Conservation (phyloP, 2,888 invertebrate genomes). For the Agrochola circellaris region DNA sequence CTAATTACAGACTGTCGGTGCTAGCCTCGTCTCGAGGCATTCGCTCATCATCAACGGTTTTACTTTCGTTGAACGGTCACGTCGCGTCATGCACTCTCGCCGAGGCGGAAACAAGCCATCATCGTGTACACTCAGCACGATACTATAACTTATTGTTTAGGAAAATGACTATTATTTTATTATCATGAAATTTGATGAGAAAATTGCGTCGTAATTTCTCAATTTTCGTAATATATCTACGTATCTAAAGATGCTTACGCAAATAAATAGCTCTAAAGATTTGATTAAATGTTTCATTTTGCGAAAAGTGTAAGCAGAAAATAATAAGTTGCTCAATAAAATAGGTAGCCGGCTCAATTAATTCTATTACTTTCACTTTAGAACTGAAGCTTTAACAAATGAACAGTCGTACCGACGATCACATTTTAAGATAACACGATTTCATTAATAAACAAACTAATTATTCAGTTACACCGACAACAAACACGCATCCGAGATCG, state of each 20-base stretch:
- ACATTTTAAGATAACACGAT: conserved; percentile 57
- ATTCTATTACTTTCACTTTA: conserved; percentile 54
- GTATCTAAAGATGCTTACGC: conserved; percentile 12
- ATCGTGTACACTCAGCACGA: conserved; percentile 61
- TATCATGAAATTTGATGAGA: conserved; percentile 34
- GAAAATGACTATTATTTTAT: conserved; percentile 57
- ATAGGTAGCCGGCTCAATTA: conserved; percentile 21
- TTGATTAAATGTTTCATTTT: conserved; percentile 12
- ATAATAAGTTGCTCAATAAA: conserved; percentile 14
- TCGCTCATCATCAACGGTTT: conserved; percentile 72
- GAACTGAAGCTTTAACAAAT: conserved; percentile 47
- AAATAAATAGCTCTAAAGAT: conserved; percentile 33
- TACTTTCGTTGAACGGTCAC: conserved; percentile 76
- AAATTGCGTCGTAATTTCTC: conserved; percentile 50
- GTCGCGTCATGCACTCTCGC: conserved; percentile 71
- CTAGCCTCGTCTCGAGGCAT: conserved; percentile 61
- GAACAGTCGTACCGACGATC: conserved; percentile 46
- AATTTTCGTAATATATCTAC: conserved; percentile 35
- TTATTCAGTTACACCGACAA: conserved; percentile 61
- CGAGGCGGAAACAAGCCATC: conserved; percentile 70
- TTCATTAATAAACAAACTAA: conserved; percentile 63
- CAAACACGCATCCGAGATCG: conserved; percentile 62
- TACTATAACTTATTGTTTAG: conserved; percentile 56
- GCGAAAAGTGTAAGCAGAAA: conserved; percentile 1
- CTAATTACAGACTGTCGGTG: conserved; percentile 61